Evolutionary conservation across 2,113 vertebrate genomes (phyloP).

Genomic region (Lathamus discolor): DNA sequence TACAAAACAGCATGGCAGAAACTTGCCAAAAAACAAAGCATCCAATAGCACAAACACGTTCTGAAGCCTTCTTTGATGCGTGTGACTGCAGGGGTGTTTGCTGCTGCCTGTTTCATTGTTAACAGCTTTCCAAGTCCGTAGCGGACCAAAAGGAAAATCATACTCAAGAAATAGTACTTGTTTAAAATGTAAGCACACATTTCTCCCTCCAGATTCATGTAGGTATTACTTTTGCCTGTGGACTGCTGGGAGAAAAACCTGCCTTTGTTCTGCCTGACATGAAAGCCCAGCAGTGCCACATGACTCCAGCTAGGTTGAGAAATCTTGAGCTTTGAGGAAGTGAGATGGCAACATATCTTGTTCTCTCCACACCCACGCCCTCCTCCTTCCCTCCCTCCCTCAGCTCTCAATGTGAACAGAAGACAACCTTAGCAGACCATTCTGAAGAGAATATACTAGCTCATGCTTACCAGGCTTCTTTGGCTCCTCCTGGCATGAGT

Average conservation of each 20-base stretch:
- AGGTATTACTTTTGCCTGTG: not conserved
- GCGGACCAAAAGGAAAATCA: not conserved
- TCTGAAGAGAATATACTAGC: rapidly evolving
- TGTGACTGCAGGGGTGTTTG: not conserved
- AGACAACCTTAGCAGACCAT: not conserved
- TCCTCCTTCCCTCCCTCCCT: not conserved
- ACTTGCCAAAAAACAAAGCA: not conserved
- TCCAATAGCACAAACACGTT: not conserved
- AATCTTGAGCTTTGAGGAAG: conserved; percentile 38
- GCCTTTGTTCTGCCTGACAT: not conserved
- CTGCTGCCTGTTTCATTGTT: not conserved
- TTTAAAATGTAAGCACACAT: not conserved
- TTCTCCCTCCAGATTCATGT: not conserved
- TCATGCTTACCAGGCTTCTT: conserved; percentile 88
- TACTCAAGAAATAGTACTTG: not conserved
- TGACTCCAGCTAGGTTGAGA: not conserved
- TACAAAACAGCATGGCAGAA: not conserved
- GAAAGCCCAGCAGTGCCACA: not conserved
- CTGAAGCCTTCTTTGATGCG: not conserved
- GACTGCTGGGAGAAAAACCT: not conserved
- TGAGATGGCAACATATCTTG: not conserved
- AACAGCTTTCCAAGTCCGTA: not conserved
- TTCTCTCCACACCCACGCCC: not conserved
- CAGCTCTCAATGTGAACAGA: not conserved
- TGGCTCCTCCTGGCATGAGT: conserved; percentile 95